Evolutionary conservation across 1,140 invertebrate genomes (phyloP).

Genomic region (Listronotus bonariensis): DNA sequence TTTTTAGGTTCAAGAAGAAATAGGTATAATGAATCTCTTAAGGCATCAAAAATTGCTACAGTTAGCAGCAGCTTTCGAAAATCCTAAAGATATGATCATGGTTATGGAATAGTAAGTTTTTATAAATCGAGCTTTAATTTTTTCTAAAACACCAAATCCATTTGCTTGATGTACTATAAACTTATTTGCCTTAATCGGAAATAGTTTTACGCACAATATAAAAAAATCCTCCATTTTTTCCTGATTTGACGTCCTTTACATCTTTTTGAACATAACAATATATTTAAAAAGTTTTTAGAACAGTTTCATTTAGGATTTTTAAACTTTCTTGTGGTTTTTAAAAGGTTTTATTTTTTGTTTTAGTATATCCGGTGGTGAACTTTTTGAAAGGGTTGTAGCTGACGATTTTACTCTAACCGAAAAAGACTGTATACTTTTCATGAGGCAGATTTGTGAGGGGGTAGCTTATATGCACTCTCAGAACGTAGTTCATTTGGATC

Average conservation of each 20-base stretch:
- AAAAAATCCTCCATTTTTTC: too few relatives aligned
- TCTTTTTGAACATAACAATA: too few relatives aligned
- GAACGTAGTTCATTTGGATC: conserved; percentile 84
- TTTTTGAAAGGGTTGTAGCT: conserved; percentile 89
- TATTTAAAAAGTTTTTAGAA: too few relatives aligned
- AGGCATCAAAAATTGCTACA: conserved; percentile 89
- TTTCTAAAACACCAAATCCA: background rate
- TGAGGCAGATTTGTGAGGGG: conserved; percentile 88
- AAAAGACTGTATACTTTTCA: conserved; percentile 87
- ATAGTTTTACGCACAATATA: too few relatives aligned
- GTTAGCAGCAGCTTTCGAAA: conserved; percentile 85
- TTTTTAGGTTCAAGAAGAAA: conserved; percentile 74
- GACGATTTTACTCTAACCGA: conserved; percentile 93
- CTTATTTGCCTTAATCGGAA: too few relatives aligned
- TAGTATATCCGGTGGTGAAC: conserved; percentile 89
- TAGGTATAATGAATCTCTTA: conserved; percentile 89
- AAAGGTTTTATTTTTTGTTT: conserved; percentile 6
- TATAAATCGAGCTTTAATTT: conserved; percentile 2
- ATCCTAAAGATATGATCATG: conserved; percentile 84
- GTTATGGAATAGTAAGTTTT: conserved; percentile 90
- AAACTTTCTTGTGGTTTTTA: too few relatives aligned
- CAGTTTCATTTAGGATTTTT: too few relatives aligned
- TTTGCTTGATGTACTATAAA: too few relatives aligned
- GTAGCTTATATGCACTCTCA: conserved; percentile 89
- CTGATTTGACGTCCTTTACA: too few relatives aligned